These are phyloP conservation scores for Megaceryle maxima DNA, from an alignment of 2,113 vertebrate genomes.

Conservation along the genomic window DNA sequence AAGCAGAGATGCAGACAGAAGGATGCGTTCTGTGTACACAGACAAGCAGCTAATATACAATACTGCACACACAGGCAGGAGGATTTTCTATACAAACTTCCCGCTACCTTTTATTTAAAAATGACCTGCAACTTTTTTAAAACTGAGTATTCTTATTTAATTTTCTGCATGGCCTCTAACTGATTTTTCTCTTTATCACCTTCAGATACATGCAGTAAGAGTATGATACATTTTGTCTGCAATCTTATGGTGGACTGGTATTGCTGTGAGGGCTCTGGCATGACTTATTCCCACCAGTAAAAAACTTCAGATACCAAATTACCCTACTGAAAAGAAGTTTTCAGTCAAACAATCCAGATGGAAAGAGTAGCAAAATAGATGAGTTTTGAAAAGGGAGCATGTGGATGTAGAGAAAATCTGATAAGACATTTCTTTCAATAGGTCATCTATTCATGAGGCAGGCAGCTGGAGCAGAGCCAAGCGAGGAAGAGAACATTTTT, in stretches of 20 bases:
- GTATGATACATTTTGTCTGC: neutral
- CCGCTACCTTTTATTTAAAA: neutral
- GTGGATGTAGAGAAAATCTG: neutral
- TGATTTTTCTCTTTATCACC: neutral
- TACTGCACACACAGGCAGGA: neutral
- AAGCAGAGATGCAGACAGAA: neutral
- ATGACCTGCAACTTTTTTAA: neutral
- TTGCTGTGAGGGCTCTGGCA: neutral
- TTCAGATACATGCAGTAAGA: neutral
- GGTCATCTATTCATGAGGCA: neutral
- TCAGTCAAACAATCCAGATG: neutral
- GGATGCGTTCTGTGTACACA: neutral
- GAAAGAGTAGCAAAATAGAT: neutral
- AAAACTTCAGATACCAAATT: neutral
- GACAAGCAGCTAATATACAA: neutral
- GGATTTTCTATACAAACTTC: neutral
- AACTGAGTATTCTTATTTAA: neutral
- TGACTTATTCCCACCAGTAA: neutral
- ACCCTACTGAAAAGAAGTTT: neutral
- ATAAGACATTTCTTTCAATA: neutral
- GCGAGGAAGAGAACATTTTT: neutral
- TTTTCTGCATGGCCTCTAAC: neutral
- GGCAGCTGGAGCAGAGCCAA: fast-evolving
- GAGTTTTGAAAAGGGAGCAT: neutral
- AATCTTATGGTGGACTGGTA: neutral